Evolutionary conservation across 1,140 invertebrate genomes (phyloP), one percentile per base, ranked within the genome.

Genomic region (Lordiphosa collinella): DNA sequence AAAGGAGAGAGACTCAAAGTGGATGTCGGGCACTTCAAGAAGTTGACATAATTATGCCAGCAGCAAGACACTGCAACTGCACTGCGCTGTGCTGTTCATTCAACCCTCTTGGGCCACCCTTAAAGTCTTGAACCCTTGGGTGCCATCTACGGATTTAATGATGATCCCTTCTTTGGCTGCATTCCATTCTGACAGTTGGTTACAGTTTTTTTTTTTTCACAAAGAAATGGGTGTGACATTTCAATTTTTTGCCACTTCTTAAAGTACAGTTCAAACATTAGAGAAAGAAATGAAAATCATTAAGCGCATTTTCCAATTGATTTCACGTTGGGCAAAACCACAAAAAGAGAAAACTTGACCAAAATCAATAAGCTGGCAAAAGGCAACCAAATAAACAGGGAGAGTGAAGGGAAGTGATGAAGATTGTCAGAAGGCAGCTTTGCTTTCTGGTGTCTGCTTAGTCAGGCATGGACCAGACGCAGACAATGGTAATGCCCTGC

Each of bases 271-370:
- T 56, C 55, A 51, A 55, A 37, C 66, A 67, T 54, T 75, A 65
- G 43, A 62, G 55, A 53, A 25, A 50, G 14, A 59, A 58, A 51
- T 40, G 44, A 73, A 73, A 85, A 85, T 78, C 79, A 84, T 84
- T 78, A 84, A 76, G 64, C 70, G 73, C 79, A 84, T 84, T 84
- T 84, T 84, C 78, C 78, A 78, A 84, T 84, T 85, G 78, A 84
- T 84, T 84, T 85, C 79, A 84, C 72, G 64, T 49, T 29, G 54
- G 41, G 55, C 41, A 59, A 25, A 25, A 50, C 71, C 73, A 47
- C 76, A 82, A 68, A 57, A 48, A 63, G 63, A 43, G 57, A 52
- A 55, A 47, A 44, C 58, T 74, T 63, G 64, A 46, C 44, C 62
- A 67, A 79, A 78, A 78, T 79, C 73, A 78, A 78, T 79, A 79